Evolutionary conservation across 2,113 vertebrate species (phyloP).

Genomic region (Pardalotus punctatus): DNA sequence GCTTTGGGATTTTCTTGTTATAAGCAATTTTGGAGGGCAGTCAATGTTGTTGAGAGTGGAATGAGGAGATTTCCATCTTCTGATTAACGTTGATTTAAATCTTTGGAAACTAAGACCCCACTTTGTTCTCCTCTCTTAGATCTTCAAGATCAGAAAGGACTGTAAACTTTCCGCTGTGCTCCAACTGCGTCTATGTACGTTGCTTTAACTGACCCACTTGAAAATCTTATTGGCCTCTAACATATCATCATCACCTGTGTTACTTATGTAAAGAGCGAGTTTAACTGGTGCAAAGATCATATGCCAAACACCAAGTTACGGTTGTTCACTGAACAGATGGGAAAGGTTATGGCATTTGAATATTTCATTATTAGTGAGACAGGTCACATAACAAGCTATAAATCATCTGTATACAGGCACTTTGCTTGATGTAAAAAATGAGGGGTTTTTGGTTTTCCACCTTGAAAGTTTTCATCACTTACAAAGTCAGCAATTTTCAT

Average conservation of each 20-base stretch:
- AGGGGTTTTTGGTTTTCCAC: not conserved
- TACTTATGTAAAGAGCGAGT: not conserved
- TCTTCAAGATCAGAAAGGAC: not conserved
- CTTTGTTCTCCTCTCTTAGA: not conserved
- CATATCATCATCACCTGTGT: not conserved
- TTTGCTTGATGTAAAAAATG: conserved; percentile 15
- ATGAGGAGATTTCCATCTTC: not conserved
- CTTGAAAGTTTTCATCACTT: not conserved
- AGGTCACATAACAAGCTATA: conserved; percentile 22
- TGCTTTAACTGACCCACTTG: not conserved
- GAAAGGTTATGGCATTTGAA: conserved; percentile 20
- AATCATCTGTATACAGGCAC: conserved; percentile 39
- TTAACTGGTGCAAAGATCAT: conserved; percentile 44
- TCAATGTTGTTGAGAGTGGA: not conserved
- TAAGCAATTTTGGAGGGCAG: not conserved
- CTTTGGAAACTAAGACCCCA: not conserved
- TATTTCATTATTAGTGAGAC: conserved; percentile 40
- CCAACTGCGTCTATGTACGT: not conserved
- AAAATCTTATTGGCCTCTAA: not conserved
- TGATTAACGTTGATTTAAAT: not conserved
- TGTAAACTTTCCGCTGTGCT: not conserved
- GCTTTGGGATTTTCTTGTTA: rapidly evolving
- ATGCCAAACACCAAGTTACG: conserved; percentile 39
- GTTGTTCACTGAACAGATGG: conserved; percentile 53
- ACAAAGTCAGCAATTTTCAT: conserved; percentile 5